Evolutionary conservation across 2,797 vertebrate genomes (phyloP), one percentile per base, ranked within the genome.

Genomic region (Spheniscus humboldti): DNA sequence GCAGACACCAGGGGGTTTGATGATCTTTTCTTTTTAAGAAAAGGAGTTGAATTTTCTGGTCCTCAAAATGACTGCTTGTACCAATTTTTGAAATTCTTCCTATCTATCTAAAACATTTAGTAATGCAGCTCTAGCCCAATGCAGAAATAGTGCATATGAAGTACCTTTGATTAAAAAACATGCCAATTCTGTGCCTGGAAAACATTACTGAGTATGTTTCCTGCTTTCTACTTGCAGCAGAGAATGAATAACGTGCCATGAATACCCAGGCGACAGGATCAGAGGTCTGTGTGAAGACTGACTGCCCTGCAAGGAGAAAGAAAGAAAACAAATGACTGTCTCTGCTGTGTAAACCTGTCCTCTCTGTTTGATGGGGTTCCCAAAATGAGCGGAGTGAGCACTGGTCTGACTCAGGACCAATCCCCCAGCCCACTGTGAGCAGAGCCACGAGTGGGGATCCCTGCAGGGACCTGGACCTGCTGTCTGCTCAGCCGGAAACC

Each of bases 351-450:
- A 56, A 62, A 66, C 37, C 25, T 43, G 27, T 25, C 50, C 37
- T 52, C 16, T 43, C 23, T 52, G 10, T 24, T 33, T n/a, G 20
- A 66, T 39, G 62, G 16, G 15, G 7, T 31, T 73, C 74, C 50
- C 35, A 11, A 69, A 62, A 81, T 11, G 18, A 62, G 11, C 2
- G 10, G 18, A 28, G 16, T 0, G 4, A 52, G 23, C 4, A 4
- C 35, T 41, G 19, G 27, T 35, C 62, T 62, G 4, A 2, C 35
- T 31, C 15, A 45, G 11, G 28, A 63, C 45, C 25, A 20, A 16
- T 17, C 4, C 9, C 43, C 56, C 28, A 45, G 17, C 50, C 18
- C 41, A 48, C 20, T 0, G 0, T 18, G 8, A 9, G 28, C 20
- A 9, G 33, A 80, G 53, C 37, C 45, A 27, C 3, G 1, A 41